phyloP scores from a whole-genome alignment of 2,888 invertebrate genomes.

The Pecten maximus region DNA sequence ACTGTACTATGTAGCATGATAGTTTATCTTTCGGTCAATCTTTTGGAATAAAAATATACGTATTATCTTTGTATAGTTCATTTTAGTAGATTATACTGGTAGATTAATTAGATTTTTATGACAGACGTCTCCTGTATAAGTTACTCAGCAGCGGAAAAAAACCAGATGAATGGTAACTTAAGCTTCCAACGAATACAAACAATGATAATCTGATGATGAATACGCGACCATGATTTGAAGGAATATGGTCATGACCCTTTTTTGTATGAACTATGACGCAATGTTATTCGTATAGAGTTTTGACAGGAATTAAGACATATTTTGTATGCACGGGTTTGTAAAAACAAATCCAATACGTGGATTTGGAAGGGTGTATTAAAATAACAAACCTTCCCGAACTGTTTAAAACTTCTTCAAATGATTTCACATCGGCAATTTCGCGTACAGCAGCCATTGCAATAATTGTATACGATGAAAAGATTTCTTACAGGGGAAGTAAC shows the following conservation, averaged over 20 bases:
- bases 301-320: not conserved
- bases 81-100: too few relatives aligned
- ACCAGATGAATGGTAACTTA: too few relatives aligned
- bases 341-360: not conserved
- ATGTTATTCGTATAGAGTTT: too few relatives aligned
- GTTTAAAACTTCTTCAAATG: not conserved
- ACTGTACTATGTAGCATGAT: too few relatives aligned
- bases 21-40: too few relatives aligned
- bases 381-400: not conserved
- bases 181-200: not conserved
- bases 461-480: not conserved
- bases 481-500: not conserved
- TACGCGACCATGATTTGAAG: not conserved
- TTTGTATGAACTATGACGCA: too few relatives aligned
- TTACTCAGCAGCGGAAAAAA: not conserved
- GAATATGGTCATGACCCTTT: not conserved
- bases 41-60: too few relatives aligned
- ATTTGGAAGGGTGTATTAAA: not conserved
- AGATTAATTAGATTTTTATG: too few relatives aligned
- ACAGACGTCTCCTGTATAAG: too few relatives aligned
- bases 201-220: not conserved
- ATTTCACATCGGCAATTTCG: constrained; percentile 3
- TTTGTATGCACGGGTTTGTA: not conserved
- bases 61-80: too few relatives aligned
- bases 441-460: constrained; percentile 16